Evolutionary conservation across 2,888 invertebrate species (phyloP).

Genomic region (Epirrita christyi): DNA sequence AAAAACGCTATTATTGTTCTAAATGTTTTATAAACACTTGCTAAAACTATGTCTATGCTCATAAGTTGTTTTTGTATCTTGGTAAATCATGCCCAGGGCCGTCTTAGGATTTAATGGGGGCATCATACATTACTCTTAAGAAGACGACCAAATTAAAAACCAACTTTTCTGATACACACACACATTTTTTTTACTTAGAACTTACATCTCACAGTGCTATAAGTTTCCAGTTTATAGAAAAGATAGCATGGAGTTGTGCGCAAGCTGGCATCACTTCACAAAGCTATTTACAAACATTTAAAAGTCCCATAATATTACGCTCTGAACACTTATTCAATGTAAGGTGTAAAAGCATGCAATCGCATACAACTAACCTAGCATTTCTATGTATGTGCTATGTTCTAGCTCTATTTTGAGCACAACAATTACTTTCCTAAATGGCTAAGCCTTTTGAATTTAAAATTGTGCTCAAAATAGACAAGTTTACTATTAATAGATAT

Average conservation of each 20-base stretch:
- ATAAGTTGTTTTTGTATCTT: constrained; percentile 49
- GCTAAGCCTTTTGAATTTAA: constrained; percentile 21
- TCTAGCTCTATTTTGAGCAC: constrained; percentile 30
- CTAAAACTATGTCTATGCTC: constrained; percentile 50
- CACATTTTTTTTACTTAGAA: neutral
- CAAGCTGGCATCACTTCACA: constrained; percentile 28
- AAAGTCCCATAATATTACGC: constrained; percentile 3
- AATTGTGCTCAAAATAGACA: constrained; percentile 38
- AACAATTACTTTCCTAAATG: constrained; percentile 15
- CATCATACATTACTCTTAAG: neutral
- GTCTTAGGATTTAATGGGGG: constrained; percentile 1
- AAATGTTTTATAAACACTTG: constrained; percentile 39
- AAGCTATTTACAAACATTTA: constrained; percentile 32
- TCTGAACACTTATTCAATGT: constrained; percentile 23
- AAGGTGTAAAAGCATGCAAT: constrained; percentile 30
- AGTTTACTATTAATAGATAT: constrained; percentile 23
- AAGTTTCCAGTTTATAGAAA: constrained; percentile 4
- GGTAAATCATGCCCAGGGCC: constrained; percentile 24
- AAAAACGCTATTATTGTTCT: constrained; percentile 25
- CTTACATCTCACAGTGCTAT: constrained; percentile 5
- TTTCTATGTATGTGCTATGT: constrained; percentile 31
- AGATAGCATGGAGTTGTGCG: constrained; percentile 34
- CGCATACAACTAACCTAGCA: constrained; percentile 35
- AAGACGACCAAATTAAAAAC: neutral
- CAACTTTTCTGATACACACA: neutral